phyloP scores from a whole-genome alignment of 30 jellyfish, hydroid and myxozoan species.

The Cassiopea andromeda region DNA sequence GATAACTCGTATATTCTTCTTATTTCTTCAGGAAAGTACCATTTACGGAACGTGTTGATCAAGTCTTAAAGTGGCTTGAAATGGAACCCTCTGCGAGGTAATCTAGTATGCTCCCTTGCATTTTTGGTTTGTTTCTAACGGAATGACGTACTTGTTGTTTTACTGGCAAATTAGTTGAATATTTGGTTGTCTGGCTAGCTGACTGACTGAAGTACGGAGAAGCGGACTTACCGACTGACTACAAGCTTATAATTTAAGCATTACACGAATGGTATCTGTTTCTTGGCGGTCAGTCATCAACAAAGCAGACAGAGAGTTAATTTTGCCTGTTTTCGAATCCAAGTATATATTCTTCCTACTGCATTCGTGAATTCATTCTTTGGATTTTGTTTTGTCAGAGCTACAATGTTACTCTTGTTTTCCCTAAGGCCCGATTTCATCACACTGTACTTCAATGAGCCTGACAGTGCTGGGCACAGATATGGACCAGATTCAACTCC shows the following conservation, averaged over 20 bases:
- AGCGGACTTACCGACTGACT: not conserved
- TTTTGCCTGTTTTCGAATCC: no score
- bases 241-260: not conserved
- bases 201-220: not conserved
- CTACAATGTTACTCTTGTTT: not conserved
- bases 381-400: not conserved
- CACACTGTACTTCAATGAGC: constrained; percentile 69
- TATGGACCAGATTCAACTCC: constrained; percentile 71
- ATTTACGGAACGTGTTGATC: constrained; percentile 70
- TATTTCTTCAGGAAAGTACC: constrained; percentile 56
- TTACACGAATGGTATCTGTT: no score
- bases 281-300: no score
- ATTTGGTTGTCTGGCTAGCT: not conserved
- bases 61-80: constrained; percentile 77
- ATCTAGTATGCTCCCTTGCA: not conserved
- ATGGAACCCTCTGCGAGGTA: constrained; percentile 66
- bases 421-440: constrained; percentile 52
- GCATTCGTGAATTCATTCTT: no score
- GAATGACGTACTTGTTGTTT: not conserved
- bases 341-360: no score
- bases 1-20: not conserved
- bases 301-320: no score
- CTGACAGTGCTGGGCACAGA: constrained; percentile 83
- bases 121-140: not conserved
- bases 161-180: not conserved